A percentile compares a stretch with the other conserved stretches of the same genome.
These are phyloP conservation scores for Pasiphila rectangulata DNA, from an alignment of 2,888 invertebrate species.

Conservation along the genomic window DNA sequence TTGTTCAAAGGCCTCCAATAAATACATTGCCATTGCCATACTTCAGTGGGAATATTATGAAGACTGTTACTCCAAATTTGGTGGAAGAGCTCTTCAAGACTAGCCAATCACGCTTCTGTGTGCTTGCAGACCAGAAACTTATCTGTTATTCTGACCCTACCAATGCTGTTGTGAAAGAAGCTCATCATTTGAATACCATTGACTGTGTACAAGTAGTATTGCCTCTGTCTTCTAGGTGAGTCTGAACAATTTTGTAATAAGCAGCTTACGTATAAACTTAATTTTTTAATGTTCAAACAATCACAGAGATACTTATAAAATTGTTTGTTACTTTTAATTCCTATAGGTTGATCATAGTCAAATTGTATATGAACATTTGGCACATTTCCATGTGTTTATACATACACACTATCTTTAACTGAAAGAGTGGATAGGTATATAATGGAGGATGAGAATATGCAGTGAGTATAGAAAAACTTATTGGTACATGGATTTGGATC, in stretches of 20 bases:
- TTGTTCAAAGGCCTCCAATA: constrained; percentile 77
- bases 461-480: too few species aligned
- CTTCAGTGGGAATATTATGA: constrained; percentile 83
- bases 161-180: constrained; percentile 85
- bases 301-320: too few species aligned
- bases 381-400: too few species aligned
- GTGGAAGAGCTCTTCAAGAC: constrained; percentile 88
- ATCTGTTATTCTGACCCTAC: constrained; percentile 87
- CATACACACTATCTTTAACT: too few species aligned
- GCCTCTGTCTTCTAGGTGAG: constrained; percentile 74
- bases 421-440: too few species aligned
- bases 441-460: too few species aligned
- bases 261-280: too few species aligned
- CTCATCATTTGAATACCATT: constrained; percentile 84
- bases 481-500: too few species aligned
- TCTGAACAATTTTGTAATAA: constrained; percentile 3
- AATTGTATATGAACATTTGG: too few species aligned
- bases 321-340: too few species aligned
- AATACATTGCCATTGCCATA: constrained; percentile 69
- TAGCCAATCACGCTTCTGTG: constrained; percentile 86
- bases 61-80: constrained; percentile 77
- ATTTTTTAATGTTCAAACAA: too few species aligned
- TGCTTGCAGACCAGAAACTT: constrained; percentile 86
- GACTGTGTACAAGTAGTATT: constrained; percentile 84
- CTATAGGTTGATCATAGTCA: too few species aligned